Evolutionary conservation across 2,888 invertebrate genomes (phyloP).

Genomic region (Cryptocheilus praepositus): DNA sequence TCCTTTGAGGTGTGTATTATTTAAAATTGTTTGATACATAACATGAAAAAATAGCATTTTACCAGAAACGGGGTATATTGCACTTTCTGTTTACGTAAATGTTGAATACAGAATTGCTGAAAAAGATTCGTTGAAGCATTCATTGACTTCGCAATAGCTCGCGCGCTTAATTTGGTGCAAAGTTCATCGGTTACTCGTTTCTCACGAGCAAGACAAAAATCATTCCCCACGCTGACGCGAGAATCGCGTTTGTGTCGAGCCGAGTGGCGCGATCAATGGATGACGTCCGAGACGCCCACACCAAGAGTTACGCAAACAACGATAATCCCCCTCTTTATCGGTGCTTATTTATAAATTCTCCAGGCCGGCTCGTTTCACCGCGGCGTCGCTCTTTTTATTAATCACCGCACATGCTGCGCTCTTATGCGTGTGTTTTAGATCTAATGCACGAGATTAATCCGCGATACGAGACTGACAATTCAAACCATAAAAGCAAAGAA

Average conservation of each 20-base stretch:
- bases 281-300: slow-evolving; percentile 59
- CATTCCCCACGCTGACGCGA: slow-evolving; percentile 17
- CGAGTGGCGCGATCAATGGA: slow-evolving; percentile 47
- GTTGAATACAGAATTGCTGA: too few species aligned
- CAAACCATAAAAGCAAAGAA: not conserved
- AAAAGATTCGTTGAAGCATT: too few species aligned
- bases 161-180: too few species aligned
- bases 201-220: slow-evolving; percentile 9
- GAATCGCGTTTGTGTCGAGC: slow-evolving; percentile 20
- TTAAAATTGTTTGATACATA: too few species aligned
- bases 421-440: slow-evolving; percentile 16
- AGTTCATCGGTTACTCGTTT: slow-evolving; percentile 1
- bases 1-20: too few species aligned
- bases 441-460: not conserved
- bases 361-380: not conserved
- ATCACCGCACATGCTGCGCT: slow-evolving; percentile 9
- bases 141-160: too few species aligned
- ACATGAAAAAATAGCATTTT: too few species aligned
- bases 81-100: too few species aligned
- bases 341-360: slow-evolving; percentile 49
- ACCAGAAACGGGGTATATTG: too few species aligned
- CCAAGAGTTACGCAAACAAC: slow-evolving; percentile 56
- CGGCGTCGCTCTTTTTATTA: slow-evolving; percentile 18
- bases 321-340: slow-evolving; percentile 58
- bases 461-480: not conserved